These are phyloP conservation scores for Neosilurus hyrtlii DNA, from an alignment of 2,797 vertebrate genomes.

Conservation along the genomic window DNA sequence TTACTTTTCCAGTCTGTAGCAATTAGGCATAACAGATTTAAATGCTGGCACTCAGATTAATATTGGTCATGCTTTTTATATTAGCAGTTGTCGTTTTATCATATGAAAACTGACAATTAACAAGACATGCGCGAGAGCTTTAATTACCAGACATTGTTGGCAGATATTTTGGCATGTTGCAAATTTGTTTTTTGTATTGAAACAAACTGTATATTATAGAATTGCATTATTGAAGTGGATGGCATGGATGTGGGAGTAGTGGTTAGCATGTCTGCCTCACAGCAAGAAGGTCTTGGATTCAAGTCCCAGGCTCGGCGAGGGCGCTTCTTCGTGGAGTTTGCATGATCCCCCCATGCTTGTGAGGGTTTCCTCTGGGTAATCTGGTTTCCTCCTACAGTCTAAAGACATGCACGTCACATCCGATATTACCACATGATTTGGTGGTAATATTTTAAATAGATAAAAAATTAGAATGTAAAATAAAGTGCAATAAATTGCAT, in stretches of 20 bases:
- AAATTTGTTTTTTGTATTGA: not conserved
- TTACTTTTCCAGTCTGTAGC: slow-evolving; percentile 2
- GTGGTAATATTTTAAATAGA: no score
- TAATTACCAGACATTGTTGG: not conserved
- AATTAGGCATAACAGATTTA: not conserved
- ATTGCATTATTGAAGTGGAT: not conserved
- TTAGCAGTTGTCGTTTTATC: not conserved
- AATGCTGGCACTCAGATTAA: not conserved
- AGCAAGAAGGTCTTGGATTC: no score
- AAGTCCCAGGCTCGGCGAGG: no score
- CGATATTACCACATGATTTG: no score
- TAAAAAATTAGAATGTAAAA: no score
- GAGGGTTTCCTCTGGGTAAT: no score
- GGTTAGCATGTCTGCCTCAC: no score
- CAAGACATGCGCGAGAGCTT: not conserved
- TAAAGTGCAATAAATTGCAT: no score
- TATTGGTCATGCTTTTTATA: slow-evolving; percentile 1
- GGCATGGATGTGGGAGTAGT: not conserved
- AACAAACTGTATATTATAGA: not conserved
- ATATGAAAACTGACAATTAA: not conserved
- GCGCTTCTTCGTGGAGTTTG: no score
- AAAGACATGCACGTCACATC: no score
- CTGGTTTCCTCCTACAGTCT: no score
- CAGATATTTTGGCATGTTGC: not conserved
- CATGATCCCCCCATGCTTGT: no score